Conservation (phyloP, 1,140 invertebrate species). For the Papilio helenus region DNA sequence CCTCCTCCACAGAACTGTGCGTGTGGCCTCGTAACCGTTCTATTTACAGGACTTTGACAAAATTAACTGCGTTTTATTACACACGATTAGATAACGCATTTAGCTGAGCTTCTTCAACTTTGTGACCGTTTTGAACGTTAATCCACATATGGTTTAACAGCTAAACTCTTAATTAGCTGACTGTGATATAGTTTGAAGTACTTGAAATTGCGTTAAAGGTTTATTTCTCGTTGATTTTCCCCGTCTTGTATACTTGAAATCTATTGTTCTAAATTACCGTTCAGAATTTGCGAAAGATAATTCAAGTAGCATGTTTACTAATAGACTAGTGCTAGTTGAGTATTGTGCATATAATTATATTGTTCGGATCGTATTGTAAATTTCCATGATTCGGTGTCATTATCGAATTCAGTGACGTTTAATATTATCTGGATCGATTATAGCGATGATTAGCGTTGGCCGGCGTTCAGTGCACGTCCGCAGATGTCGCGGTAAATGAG, state of each 20-base stretch:
- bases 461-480: slow-evolving; percentile 68
- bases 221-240: slow-evolving; percentile 1
- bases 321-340: background rate
- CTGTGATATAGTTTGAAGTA: background rate
- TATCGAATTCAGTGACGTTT: slow-evolving; percentile 73
- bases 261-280: background rate
- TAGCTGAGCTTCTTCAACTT: background rate
- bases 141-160: background rate
- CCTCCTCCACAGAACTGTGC: slow-evolving; percentile 70
- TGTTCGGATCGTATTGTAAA: slow-evolving; percentile 15
- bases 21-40: slow-evolving; percentile 75
- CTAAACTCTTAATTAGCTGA: background rate
- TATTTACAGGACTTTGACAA: slow-evolving; percentile 63
- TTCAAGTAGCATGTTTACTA: background rate
- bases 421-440: slow-evolving; percentile 72
- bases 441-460: slow-evolving; percentile 60
- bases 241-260: background rate
- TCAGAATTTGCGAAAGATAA: background rate
- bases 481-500: slow-evolving; percentile 55
- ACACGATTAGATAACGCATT: slow-evolving; percentile 34
- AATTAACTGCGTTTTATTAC: slow-evolving; percentile 32
- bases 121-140: background rate
- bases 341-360: background rate
- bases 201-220: background rate
- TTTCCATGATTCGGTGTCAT: slow-evolving; percentile 45